These are phyloP conservation scores for Tolmerus cingulatus DNA, from an alignment of 2,888 invertebrate species.

Conservation along the genomic window DNA sequence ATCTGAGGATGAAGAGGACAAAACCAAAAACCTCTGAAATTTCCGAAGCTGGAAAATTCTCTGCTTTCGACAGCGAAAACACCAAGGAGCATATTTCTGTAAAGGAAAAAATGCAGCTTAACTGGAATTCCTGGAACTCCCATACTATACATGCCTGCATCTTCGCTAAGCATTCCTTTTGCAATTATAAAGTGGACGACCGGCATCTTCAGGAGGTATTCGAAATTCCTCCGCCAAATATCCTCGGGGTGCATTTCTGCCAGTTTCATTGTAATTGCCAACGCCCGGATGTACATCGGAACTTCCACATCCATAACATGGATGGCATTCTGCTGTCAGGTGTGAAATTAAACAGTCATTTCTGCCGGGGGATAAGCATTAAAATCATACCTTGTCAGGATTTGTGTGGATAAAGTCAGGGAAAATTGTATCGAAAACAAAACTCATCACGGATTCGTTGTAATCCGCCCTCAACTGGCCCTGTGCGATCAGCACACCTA, in stretches of 20 bases:
- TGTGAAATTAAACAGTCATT: not conserved
- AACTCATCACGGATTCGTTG: not conserved
- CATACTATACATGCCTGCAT: conserved; percentile 22
- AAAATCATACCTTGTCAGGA: not conserved
- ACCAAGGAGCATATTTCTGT: conserved; percentile 42
- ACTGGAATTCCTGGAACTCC: not conserved
- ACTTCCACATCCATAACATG: conserved; percentile 1
- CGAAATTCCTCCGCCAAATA: not conserved
- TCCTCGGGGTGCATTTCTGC: not conserved
- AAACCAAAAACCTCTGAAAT: conserved; percentile 35
- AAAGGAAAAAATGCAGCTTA: not conserved
- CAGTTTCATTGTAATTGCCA: conserved; percentile 3
- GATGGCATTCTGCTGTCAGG: not conserved
- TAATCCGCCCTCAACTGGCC: not conserved
- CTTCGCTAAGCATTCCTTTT: conserved; percentile 36
- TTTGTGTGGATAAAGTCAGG: not conserved
- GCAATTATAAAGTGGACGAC: conserved; percentile 42
- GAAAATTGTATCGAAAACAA: conserved; percentile 36
- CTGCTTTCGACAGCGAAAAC: conserved; percentile 40
- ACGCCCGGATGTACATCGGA: conserved; percentile 32
- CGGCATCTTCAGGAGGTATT: conserved; percentile 19
- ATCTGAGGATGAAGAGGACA: not conserved
- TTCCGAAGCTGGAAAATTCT: conserved; percentile 30
- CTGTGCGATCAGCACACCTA: not conserved
- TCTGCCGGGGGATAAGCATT: not conserved